Percentiles rank a stretch among this genome's conserved stretches.
Evolutionary conservation across 2,113 vertebrate species (phyloP).

Genomic region (Serilophus lunatus): DNA sequence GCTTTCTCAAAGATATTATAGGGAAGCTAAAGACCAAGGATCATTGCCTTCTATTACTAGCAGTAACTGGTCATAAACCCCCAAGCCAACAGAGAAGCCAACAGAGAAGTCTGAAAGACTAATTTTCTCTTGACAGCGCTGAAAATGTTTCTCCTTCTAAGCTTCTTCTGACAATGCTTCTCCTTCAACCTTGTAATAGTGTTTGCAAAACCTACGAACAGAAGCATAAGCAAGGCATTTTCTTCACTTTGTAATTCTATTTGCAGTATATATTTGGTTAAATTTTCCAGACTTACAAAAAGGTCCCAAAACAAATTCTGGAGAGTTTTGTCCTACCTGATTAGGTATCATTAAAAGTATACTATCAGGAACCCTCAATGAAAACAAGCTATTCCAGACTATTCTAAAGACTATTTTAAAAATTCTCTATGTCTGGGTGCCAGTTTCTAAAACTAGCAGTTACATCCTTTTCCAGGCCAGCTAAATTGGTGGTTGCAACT

Average conservation of each 20-base stretch:
- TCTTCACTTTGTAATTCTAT: neutral
- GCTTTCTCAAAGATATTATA: neutral
- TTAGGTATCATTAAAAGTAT: neutral
- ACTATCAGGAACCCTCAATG: neutral
- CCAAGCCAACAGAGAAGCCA: neutral
- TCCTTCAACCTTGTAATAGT: neutral
- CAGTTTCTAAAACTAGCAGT: conserved; percentile 42
- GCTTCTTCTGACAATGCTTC: neutral
- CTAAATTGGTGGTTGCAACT: conserved; percentile 3
- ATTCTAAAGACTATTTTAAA: neutral
- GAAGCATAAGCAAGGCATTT: neutral
- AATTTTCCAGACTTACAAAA: neutral
- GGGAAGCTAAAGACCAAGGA: neutral
- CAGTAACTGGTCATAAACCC: neutral
- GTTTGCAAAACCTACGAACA: neutral
- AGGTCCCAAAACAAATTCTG: neutral
- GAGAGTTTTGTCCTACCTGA: neutral
- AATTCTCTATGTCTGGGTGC: neutral
- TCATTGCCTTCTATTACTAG: neutral
- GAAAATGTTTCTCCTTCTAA: neutral
- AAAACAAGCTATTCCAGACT: neutral
- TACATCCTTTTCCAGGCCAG: conserved; percentile 24
- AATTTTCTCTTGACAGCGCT: neutral
- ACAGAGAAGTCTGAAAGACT: no score
- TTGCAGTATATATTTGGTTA: neutral